Conservation (phyloP, 2,113 vertebrate species). For the Oceanites oceanicus region DNA sequence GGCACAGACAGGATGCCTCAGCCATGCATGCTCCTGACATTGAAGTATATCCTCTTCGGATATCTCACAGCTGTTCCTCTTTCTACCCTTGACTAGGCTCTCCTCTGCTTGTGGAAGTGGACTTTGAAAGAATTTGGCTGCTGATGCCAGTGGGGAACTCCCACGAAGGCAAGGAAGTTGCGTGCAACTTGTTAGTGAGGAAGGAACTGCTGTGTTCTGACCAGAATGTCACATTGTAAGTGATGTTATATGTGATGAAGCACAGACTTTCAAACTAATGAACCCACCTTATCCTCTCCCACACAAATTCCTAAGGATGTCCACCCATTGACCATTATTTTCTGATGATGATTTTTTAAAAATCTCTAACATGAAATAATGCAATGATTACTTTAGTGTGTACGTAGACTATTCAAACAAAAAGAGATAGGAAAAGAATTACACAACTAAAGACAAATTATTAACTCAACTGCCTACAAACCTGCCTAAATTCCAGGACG, state of each 20-base stretch:
- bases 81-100: background rate
- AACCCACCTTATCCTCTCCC: background rate
- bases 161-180: background rate
- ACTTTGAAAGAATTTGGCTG: conserved; percentile 34
- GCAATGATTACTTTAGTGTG: background rate
- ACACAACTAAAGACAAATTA: conserved; percentile 15
- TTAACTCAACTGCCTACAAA: conserved; percentile 6
- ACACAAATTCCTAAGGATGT: background rate
- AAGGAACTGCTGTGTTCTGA: background rate
- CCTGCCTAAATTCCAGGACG: background rate
- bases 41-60: background rate
- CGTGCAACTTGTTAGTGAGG: background rate
- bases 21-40: background rate
- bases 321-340: background rate
- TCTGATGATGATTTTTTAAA: background rate
- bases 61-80: background rate
- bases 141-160: conserved; percentile 22
- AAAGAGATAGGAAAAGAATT: background rate
- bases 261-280: background rate
- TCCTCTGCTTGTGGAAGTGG: background rate
- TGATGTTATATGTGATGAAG: background rate
- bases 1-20: background rate
- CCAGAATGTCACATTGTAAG: background rate
- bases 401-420: background rate
- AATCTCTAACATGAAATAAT: background rate